These are phyloP conservation scores for Athalia cordata DNA, from an alignment of 2,888 invertebrate genomes.

Conservation along the genomic window DNA sequence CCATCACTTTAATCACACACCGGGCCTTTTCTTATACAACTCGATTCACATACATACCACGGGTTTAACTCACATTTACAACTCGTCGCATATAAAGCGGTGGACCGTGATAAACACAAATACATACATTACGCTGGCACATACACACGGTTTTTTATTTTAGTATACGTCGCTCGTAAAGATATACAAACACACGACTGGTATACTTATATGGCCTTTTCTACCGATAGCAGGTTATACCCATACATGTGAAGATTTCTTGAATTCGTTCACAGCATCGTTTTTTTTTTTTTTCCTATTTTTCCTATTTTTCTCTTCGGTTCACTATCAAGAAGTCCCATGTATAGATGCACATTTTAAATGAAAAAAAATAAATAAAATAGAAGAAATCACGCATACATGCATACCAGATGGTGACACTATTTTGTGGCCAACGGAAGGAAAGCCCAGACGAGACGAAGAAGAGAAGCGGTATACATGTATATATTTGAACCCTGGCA, in stretches of 20 bases:
- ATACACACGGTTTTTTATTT: slow-evolving; percentile 1
- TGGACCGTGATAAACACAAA: too few relatives aligned
- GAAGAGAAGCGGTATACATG: background rate
- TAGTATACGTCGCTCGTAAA: background rate
- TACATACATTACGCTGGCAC: background rate
- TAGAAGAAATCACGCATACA: too few relatives aligned
- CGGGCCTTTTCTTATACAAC: too few relatives aligned
- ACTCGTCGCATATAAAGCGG: too few relatives aligned
- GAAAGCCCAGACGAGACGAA: background rate
- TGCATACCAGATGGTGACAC: too few relatives aligned
- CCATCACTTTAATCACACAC: too few relatives aligned
- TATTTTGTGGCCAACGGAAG: too few relatives aligned
- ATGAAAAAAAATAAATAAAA: too few relatives aligned
- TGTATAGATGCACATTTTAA: too few relatives aligned
- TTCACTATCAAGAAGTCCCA: too few relatives aligned
- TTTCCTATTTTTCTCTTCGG: background rate
- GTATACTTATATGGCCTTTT: slow-evolving; percentile 16
- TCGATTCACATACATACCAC: background rate
- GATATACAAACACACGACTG: slow-evolving; percentile 8
- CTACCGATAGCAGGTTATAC: background rate
- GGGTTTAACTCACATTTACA: too few relatives aligned
- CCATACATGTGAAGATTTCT: background rate
- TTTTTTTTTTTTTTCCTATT: background rate
- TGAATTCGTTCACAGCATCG: slow-evolving; percentile 33
- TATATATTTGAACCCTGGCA: slow-evolving; percentile 29